phyloP scores from a whole-genome alignment of 2,888 invertebrate species.

The Drosophila percnosoma region DNA sequence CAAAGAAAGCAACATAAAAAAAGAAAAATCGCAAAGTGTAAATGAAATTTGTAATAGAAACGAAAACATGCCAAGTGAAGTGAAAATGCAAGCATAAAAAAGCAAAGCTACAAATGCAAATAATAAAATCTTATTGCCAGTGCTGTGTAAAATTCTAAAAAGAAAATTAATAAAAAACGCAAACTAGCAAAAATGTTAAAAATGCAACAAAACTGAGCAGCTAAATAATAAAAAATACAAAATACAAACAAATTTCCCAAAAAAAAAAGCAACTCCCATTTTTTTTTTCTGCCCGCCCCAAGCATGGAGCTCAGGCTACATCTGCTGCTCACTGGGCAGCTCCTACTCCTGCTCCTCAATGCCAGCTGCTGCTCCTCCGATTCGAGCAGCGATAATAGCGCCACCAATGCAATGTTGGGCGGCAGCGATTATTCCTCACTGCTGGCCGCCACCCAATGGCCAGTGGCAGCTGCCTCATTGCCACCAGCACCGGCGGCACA shows the following conservation, averaged over 20 bases:
- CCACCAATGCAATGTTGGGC: constrained; percentile 69
- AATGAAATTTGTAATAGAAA: constrained; percentile 27
- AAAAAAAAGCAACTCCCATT: not conserved
- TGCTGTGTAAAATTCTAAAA: constrained; percentile 30
- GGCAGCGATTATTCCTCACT: constrained; percentile 66
- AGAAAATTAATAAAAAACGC: constrained; percentile 1
- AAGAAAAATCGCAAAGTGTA: constrained; percentile 57
- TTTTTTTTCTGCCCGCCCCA: not conserved
- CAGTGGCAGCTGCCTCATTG: constrained; percentile 35
- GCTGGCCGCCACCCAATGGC: constrained; percentile 42
- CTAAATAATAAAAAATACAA: constrained; percentile 6
- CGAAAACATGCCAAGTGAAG: constrained; percentile 29
- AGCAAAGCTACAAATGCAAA: constrained; percentile 10
- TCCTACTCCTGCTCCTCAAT: constrained; percentile 11
- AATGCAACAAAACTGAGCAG: constrained; percentile 37
- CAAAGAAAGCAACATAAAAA: constrained; percentile 17
- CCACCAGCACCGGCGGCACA: constrained; percentile 50
- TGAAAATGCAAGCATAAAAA: constrained; percentile 15
- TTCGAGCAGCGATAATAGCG: constrained; percentile 30
- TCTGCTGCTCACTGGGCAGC: constrained; percentile 25
- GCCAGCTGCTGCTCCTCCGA: constrained; percentile 25
- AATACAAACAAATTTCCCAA: constrained; percentile 6
- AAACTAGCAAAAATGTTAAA: constrained; percentile 61
- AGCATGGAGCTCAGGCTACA: constrained; percentile 41
- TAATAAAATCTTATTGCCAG: constrained; percentile 10